Evolutionary conservation across 2,797 vertebrate genomes (phyloP), one percentile per base, ranked within the genome.

Genomic region (Chaunax sp.): DNA sequence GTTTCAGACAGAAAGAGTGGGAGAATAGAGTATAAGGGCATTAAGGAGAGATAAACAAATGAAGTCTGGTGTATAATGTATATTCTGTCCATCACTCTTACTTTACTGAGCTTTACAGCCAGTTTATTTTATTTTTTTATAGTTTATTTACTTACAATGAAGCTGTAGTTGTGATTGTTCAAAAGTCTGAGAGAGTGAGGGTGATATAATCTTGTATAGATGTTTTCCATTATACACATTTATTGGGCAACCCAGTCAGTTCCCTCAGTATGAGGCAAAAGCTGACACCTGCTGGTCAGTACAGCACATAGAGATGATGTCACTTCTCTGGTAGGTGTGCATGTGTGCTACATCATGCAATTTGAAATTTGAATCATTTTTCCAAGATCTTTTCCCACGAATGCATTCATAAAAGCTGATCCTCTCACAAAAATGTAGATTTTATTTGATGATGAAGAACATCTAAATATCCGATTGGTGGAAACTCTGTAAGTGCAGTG

Each of bases 231-330:
- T 45, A 15, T 43, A 38, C 7, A 37, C 13, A 47, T 2, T 45
- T 20, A 56, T 47, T 25, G 9, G 3, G 22, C 58, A n/a, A 38
- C 43, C 1, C 19, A 19, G 5, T 6, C 7, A 38, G 22, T 35
- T 12, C 15, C 2, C 11, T 55, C 23, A 20, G 8, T 69, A 30
- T 43, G 10, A 44, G 12, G 35, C 20, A 58, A 68, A 78, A 28
- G 20, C 43, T 58, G 61, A 55, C 3, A 18, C 55, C 78, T 77
- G 54, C 54, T 67, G 65, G 65, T 59, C 56, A 68, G 5, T 23
- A 10, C 13, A 25, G 13, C 41, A 23, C 1, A 40, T 12, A 63
- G 10, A 38, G 5, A 26, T 30, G 35, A 12, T 6, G 14, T 13
- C 10, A 26, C 20, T 11, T 52, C 6, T 26, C 9, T 25, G 9